Conservation (phyloP, 2,113 vertebrate species). For the Microtus montanus region DNA sequence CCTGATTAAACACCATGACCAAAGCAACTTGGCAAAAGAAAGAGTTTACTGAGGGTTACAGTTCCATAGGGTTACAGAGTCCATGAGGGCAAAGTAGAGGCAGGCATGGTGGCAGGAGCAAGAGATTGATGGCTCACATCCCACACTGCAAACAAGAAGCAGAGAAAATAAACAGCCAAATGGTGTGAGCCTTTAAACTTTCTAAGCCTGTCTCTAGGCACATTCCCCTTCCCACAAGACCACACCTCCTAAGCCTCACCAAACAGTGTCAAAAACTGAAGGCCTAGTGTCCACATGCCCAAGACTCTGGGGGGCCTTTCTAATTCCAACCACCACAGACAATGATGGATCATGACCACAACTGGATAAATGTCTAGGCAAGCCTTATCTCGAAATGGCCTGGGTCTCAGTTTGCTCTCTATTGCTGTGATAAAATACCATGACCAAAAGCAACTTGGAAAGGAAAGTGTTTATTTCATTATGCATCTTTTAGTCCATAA, state of each 20-base stretch:
- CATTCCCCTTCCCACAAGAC: neutral
- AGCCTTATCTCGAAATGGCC: neutral
- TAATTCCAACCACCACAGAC: neutral
- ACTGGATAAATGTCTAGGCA: neutral
- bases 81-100: neutral
- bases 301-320: neutral
- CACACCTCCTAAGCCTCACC: neutral
- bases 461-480: neutral
- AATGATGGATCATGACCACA: neutral
- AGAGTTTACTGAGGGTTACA: neutral
- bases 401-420: neutral
- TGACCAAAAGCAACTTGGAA: neutral
- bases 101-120: too few species aligned
- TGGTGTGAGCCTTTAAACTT: neutral
- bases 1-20: neutral
- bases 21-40: neutral
- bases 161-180: neutral
- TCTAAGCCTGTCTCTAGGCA: neutral
- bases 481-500: neutral
- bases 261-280: neutral
- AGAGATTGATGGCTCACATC: neutral
- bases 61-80: neutral
- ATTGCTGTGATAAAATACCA: neutral
- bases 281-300: neutral
- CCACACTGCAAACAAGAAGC: neutral